Base-by-base conservation (phyloP, 1,140 invertebrate species). In the Drosophila arawakana region DNA sequence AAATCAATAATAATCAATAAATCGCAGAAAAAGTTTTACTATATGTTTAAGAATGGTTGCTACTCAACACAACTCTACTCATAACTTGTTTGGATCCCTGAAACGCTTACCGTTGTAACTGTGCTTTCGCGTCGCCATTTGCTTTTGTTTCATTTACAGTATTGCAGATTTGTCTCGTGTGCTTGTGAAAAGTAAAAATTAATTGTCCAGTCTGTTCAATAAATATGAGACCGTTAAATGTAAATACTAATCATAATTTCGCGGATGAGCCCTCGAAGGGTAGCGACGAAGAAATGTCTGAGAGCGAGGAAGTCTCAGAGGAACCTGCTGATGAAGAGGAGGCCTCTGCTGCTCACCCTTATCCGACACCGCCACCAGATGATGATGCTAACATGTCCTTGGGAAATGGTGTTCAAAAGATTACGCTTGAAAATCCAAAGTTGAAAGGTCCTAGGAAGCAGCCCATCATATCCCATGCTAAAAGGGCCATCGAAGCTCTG, bases 331-430 rank as follows among this genome's bases (percentile, higher is more conserved):
- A 46, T 1, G 10, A 41, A 10, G 9, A 13, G n/a, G 15, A 47
- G 0, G 35, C 13, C 6, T 1, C 55, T 0, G 9, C 0, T 13
- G 9, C 0, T 13, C 47, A 68, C 57, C 74, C 44, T 3, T 84
- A 60, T 69, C 80, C 80, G 1, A 83, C 80, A 8, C 80, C 80
- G 0, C 80, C 80, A 6, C 80, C 80, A 9, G 80, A 80, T 44
- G 44, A 41, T 5, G 54, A 30, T 8, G 52, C 1, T 4, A 41
- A 63, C 13, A 63, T 46, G 5, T 55, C 34, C 11, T 0, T 62
- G 15, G 35, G 43, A 9, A 70, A 71, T n/a, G 37, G 46, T 1
- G 10, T 6, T 5, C 4, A 49, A n/a, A 60, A 49, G 18, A 30
- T 52, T 5, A 39, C 8, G 9, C 18, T 50, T 8, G n/a, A 4